Evolutionary conservation across 2,888 invertebrate genomes (phyloP), one percentile per base, ranked within the genome.

Genomic region (Baronia brevicornis): DNA sequence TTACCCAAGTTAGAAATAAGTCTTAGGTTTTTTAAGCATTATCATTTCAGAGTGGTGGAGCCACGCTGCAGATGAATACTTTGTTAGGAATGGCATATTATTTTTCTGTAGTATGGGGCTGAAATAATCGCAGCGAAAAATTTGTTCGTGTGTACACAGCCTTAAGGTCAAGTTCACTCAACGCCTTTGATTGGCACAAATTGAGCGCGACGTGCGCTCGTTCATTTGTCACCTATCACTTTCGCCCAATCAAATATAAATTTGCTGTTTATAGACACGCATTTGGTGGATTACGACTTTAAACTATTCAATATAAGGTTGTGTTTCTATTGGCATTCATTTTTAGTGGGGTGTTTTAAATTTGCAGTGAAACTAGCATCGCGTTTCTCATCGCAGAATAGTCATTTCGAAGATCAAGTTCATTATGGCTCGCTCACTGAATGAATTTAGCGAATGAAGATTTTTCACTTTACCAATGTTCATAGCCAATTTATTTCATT

Each of bases 181-280:
- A 59, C 58, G 51, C 52, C 53, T 58, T 60, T 68, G 63, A 75
- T 75, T 71, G 67, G 53, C 51, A 50, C 54, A 60, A 69, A 75
- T 75, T 72, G 65, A 46, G 48, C 51, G 48, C 52, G 52, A 57
- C 58, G 48, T 53, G 52, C 51, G 41, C 42, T 44, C 39, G 35
- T 39, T 45, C 43, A 38, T 48, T 37, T 28, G 28, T 38, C 33
- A 30, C 33, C 46, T 50, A 40, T 50, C 48, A 39, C 50, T 46
- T 43, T 45, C 46, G 41, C 47, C 43, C 33, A 39, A 34, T 43
- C 48, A 38, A 38, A 23, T 17, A 36, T 40, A 29, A 12, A 3
- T 28, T 28, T 31, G 27, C 36, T 3, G 11, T 20, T 19, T 10
- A 18, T 5, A n/a, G 6, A 28, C 5, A 8, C 4, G 1, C 6